Percentiles rank a stretch among this genome's conserved stretches.
These are phyloP conservation scores for Benthosema pterotum DNA, from an alignment of 2,797 vertebrate species.

Conservation along the genomic window DNA sequence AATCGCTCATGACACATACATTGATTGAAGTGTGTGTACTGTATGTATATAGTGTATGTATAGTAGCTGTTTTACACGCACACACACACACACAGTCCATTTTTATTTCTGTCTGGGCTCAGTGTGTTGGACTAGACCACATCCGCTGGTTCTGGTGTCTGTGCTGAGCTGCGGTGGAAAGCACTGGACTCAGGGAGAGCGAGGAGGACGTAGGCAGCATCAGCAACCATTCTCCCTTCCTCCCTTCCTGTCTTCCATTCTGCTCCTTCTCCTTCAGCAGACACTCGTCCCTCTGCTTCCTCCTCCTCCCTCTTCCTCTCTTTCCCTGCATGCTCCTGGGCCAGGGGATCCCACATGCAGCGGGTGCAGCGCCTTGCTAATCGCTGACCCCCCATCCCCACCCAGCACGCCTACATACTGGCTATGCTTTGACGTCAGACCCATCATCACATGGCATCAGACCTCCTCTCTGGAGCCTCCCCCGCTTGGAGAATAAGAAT, in stretches of 20 bases:
- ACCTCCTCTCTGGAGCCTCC: slow-evolving; percentile 54
- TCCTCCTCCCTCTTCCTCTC: slow-evolving; percentile 22
- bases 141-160: slow-evolving; percentile 37
- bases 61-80: slow-evolving; percentile 31
- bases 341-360: slow-evolving; percentile 62
- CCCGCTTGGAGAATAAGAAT: slow-evolving; percentile 66
- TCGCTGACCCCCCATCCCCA: slow-evolving; percentile 59
- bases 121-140: slow-evolving; percentile 34
- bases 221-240: background rate
- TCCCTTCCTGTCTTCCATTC: slow-evolving; percentile 30
- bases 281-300: slow-evolving; percentile 43
- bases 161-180: slow-evolving; percentile 37
- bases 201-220: slow-evolving; percentile 28
- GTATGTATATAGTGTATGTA: too few species aligned
- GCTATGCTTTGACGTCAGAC: slow-evolving; percentile 55
- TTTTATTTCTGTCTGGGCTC: background rate
- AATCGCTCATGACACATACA: slow-evolving; percentile 46
- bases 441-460: slow-evolving; percentile 54
- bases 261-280: slow-evolving; percentile 56
- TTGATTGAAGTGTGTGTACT: slow-evolving; percentile 47
- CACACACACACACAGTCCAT: slow-evolving; percentile 32
- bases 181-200: slow-evolving; percentile 30
- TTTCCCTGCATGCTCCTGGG: background rate
- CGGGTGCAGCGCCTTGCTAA: slow-evolving; percentile 50
- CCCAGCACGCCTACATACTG: slow-evolving; percentile 52